Base-by-base conservation (phyloP, 2,797 vertebrate genomes). In the Avahi laniger region DNA sequence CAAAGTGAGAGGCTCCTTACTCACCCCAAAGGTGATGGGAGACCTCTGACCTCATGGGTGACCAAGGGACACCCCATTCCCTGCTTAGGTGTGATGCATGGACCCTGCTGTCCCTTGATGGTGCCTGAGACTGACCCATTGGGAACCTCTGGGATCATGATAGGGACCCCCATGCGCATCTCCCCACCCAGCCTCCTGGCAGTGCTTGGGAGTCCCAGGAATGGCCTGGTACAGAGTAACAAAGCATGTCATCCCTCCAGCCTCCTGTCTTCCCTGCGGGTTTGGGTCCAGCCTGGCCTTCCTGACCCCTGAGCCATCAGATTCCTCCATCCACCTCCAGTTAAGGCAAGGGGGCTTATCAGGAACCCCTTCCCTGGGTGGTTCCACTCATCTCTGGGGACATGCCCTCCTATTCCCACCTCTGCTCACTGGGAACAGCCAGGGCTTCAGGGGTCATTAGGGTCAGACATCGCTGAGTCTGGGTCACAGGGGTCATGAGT, bases 1-100 rank as follows among this genome's bases (percentile, higher is more conserved):
- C 99, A 99, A 96, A 98, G 99, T 1, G 99, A 99, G 95, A 99
- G 99, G 54, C 99, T 99, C 82, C 99, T 99, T 97, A 99, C 99
- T 9, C 98, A 99, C 90, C 99, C 99, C 98, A 99, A 99, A 99
- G 99, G 99, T 99, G 98, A 94, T 8, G 97, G 98, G 88, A 24
- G 8, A 30, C 76, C 20, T 35, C 88, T 76, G 69, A 63, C 59
- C 38, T 59, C 70, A 10, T 41, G 61, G 5, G 13, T 85, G 69
- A 59, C 63, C 69, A 52, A 70, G 43, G 28, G 54, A 81, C 5
- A 82, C 9, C 13, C 28, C 30, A 35, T 35, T 81, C 61, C 41
- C 41, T 46, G n/a, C 57, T 52, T 65, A 57, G 41, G 59, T 79
- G 7, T 88, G 72, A 81, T 85, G 30, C 28, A 72, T 41, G 41